Percentiles rank a stretch among this genome's conserved stretches.
phyloP scores from a whole-genome alignment of 2,113 vertebrate genomes.

The Cochlearius cochlearius region DNA sequence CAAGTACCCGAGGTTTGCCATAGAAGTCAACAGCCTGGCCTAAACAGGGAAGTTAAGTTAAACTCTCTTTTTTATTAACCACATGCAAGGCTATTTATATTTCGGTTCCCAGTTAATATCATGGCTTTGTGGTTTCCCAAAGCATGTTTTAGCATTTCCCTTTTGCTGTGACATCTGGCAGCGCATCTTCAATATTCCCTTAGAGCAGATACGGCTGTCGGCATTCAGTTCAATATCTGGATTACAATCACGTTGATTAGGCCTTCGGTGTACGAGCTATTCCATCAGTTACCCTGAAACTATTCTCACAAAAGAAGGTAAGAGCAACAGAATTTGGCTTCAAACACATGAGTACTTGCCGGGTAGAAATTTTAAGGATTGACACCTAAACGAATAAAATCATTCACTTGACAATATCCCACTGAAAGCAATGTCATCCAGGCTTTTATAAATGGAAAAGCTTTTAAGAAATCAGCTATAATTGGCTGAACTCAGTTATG shows the following conservation, averaged over 20 bases:
- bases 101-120: not conserved
- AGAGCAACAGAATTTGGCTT: not conserved
- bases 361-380: not conserved
- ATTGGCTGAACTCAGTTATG: not conserved
- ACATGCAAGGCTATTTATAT: not conserved
- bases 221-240: not conserved
- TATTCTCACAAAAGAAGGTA: not conserved
- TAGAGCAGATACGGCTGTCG: not conserved
- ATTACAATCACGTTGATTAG: not conserved
- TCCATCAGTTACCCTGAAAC: not conserved
- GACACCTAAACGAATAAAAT: not conserved
- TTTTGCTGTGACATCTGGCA: not conserved
- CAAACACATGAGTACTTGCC: not conserved
- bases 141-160: not conserved
- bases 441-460: not conserved
- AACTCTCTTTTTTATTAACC: not conserved
- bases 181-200: not conserved
- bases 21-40: not conserved
- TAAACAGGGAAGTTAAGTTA: not conserved
- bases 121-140: not conserved
- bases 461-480: conserved; percentile 12
- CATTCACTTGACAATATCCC: not conserved
- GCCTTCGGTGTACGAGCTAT: not conserved
- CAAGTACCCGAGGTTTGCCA: not conserved
- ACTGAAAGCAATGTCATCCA: not conserved